These are phyloP conservation scores for Nibea albiflora DNA, from an alignment of 2,113 vertebrate genomes.

Conservation along the genomic window DNA sequence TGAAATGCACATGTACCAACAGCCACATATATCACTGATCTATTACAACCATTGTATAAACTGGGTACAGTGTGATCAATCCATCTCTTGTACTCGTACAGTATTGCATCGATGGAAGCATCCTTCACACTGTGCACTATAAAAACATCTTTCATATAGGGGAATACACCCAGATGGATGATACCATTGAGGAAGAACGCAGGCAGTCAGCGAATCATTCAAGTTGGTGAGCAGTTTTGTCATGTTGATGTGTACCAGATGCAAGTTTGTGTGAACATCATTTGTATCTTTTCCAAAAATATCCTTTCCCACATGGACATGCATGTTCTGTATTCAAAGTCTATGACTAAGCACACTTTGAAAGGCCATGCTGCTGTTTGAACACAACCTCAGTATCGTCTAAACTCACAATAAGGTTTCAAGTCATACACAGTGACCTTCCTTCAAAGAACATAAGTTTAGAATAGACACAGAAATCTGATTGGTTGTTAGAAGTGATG, in stretches of 20 bases:
- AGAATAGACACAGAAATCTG: not conserved
- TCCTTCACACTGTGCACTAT: slow-evolving; percentile 6
- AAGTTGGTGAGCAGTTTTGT: not conserved
- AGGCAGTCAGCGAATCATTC: slow-evolving; percentile 27
- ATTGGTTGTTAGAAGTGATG: not conserved
- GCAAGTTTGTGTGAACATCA: not conserved
- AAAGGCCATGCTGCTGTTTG: not conserved
- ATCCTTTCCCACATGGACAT: not conserved
- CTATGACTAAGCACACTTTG: not conserved
- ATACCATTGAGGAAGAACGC: slow-evolving; percentile 15
- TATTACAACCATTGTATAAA: not conserved
- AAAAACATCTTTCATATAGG: slow-evolving; percentile 18
- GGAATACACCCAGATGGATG: slow-evolving; percentile 13
- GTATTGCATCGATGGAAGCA: not conserved
- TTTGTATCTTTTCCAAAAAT: slow-evolving; percentile 9
- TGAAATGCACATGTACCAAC: not conserved
- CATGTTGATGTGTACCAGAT: not conserved
- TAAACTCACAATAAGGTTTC: not conserved
- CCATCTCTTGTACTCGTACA: not conserved
- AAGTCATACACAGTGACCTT: not conserved
- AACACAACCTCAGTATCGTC: not conserved
- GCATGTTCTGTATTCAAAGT: not conserved
- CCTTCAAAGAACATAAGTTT: not conserved
- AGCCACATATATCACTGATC: slow-evolving; percentile 15
- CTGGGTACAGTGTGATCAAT: not conserved